These are phyloP conservation scores for Orthonevra nobilis DNA, from an alignment of 2,888 invertebrate species.

Conservation along the genomic window DNA sequence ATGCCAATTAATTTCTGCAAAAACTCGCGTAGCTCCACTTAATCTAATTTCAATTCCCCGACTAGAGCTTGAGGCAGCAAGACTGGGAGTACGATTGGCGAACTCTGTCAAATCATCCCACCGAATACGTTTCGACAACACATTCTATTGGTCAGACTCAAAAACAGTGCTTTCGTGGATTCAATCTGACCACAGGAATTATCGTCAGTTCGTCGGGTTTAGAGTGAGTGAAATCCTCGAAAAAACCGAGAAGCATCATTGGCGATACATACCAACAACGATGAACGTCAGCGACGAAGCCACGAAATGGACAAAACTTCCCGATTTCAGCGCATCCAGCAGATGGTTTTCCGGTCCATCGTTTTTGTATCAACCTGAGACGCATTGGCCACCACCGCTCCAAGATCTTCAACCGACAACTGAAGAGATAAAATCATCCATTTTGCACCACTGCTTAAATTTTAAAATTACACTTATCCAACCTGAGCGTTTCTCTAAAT, in stretches of 20 bases:
- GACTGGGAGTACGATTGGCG: conserved; percentile 50
- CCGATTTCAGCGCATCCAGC: no score
- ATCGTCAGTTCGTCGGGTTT: conserved; percentile 69
- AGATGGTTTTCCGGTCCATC: no score
- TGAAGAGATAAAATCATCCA: conserved; percentile 2
- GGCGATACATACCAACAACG: not conserved
- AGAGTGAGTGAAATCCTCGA: conserved; percentile 59
- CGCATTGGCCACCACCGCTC: not conserved
- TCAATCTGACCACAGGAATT: conserved; percentile 63
- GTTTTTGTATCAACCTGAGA: no score
- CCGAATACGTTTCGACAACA: conserved; percentile 32
- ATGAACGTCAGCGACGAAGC: not conserved
- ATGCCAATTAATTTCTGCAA: conserved; percentile 62
- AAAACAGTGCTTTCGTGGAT: conserved; percentile 72
- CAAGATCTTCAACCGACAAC: not conserved
- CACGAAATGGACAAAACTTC: not conserved
- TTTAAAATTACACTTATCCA: not conserved
- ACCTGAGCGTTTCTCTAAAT: not conserved
- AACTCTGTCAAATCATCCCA: not conserved
- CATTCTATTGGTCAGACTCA: conserved; percentile 72
- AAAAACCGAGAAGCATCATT: not conserved
- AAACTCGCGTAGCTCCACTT: conserved; percentile 71
- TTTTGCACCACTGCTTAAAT: not conserved
- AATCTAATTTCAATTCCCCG: conserved; percentile 67
- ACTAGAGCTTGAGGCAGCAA: conserved; percentile 71